Evolutionary conservation across 2,113 vertebrate genomes (phyloP).

Genomic region (Macquaria australasica): DNA sequence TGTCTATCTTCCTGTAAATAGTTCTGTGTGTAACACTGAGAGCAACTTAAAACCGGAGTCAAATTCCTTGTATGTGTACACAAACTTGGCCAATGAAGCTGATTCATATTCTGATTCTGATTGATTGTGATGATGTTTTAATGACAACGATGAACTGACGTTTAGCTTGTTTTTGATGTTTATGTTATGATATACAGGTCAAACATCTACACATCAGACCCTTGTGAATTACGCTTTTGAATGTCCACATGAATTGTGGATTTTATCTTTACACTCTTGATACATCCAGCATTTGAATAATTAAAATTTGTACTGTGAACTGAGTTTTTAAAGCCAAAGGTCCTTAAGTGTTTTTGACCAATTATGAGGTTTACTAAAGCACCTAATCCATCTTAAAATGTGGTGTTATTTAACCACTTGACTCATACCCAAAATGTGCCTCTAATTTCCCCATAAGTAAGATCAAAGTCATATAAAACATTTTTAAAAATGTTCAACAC

Average conservation of each 20-base stretch:
- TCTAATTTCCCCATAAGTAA: background rate
- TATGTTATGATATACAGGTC: background rate
- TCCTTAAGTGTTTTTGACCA: background rate
- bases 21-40: too few relatives aligned
- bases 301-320: background rate
- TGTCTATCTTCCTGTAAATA: too few relatives aligned
- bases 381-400: background rate
- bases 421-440: background rate
- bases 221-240: background rate
- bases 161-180: constrained; percentile 9
- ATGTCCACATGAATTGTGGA: background rate
- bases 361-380: background rate
- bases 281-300: background rate
- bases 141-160: background rate
- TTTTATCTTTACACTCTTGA: background rate
- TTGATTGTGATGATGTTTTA: constrained; percentile 1
- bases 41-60: too few relatives aligned
- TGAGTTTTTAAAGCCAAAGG: background rate
- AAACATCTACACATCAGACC: background rate
- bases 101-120: too few relatives aligned
- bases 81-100: too few relatives aligned
- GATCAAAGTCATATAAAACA: background rate
- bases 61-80: too few relatives aligned
- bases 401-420: background rate
- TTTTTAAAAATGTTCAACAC: background rate